phyloP scores from a whole-genome alignment of 2,113 vertebrate species.

The Myiopsitta monachus region DNA sequence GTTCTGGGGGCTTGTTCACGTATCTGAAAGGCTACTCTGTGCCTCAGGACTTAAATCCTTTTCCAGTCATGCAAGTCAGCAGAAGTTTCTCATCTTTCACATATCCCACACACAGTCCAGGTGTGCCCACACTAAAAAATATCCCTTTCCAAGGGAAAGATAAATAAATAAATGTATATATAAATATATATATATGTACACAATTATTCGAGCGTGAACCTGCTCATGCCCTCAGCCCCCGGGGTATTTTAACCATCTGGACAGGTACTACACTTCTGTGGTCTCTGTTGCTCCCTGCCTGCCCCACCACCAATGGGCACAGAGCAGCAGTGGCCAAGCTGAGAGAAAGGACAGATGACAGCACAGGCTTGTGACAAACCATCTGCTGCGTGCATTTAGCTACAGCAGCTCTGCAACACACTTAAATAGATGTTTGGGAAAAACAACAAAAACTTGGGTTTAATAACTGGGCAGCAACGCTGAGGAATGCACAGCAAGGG shows the following conservation, averaged over 20 bases:
- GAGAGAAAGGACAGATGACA: neutral
- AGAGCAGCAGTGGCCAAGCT: neutral
- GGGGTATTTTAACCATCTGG: neutral
- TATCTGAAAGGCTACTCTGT: neutral
- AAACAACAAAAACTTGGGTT: conserved; percentile 7
- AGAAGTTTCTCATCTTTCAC: neutral
- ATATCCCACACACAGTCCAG: neutral
- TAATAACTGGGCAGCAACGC: conserved; percentile 23
- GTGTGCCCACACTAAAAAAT: neutral
- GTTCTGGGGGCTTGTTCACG: neutral
- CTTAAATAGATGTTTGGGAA: neutral
- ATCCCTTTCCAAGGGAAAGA: neutral
- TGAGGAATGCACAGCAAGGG: neutral
- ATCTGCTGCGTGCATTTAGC: neutral
- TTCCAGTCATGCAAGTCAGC: neutral
- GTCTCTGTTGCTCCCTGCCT: neutral
- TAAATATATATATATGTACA: neutral
- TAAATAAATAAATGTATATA: neutral
- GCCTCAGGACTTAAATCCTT: neutral
- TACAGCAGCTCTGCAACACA: neutral
- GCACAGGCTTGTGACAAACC: neutral
- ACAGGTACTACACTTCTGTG: neutral
- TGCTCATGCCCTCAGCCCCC: neutral
- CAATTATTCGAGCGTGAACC: neutral
- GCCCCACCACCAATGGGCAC: neutral